Conservation (phyloP, 2,888 invertebrate species). For the Biston betularia region DNA sequence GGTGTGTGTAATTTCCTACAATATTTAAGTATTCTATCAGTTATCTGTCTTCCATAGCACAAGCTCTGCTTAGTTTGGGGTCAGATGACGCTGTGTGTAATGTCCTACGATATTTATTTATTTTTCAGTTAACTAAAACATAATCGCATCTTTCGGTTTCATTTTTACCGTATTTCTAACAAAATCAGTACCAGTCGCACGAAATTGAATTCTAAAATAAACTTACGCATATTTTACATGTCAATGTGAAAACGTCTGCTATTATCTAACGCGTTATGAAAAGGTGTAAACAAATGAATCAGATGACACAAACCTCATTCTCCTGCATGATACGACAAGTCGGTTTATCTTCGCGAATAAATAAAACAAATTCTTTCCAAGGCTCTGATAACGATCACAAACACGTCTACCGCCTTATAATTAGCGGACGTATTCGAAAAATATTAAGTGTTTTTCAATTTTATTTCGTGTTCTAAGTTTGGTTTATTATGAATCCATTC, state of each 20-base stretch:
- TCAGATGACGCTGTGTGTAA: no score
- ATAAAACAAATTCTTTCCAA: slow-evolving; percentile 40
- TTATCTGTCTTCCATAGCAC: no score
- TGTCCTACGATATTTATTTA: no score
- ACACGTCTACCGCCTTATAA: slow-evolving; percentile 11
- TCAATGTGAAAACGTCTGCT: not conserved
- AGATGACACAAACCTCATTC: slow-evolving; percentile 20
- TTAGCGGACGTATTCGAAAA: slow-evolving; percentile 26
- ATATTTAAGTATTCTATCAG: no score
- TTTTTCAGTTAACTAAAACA: no score
- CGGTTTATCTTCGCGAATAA: slow-evolving; percentile 42
- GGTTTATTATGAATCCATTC: slow-evolving; percentile 66
- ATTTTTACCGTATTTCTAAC: no score
- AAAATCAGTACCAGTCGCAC: no score
- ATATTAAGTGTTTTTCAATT: not conserved
- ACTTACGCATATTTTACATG: not conserved
- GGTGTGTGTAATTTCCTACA: no score
- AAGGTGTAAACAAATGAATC: slow-evolving; percentile 19
- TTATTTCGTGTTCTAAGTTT: not conserved
- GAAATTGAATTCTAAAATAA: no score
- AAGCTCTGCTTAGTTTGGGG: no score
- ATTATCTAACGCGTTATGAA: not conserved
- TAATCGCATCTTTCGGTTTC: no score
- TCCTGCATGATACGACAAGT: slow-evolving; percentile 38
- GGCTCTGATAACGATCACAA: slow-evolving; percentile 37